Percentiles rank a stretch among this genome's conserved stretches.
These are phyloP conservation scores for Siniperca knerii DNA, from an alignment of 2,113 vertebrate genomes.

Conservation along the genomic window DNA sequence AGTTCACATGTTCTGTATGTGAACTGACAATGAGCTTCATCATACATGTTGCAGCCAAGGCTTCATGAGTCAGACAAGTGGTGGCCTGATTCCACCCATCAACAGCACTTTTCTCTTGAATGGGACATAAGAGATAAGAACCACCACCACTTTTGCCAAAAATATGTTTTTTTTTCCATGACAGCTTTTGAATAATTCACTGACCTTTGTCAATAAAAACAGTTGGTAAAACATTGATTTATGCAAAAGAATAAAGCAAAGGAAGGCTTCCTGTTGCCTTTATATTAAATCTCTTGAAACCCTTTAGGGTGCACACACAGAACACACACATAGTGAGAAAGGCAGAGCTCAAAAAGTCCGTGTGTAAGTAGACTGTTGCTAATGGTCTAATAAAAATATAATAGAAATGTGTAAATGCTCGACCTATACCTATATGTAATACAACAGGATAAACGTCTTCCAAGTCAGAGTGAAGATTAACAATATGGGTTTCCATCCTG, in stretches of 20 bases:
- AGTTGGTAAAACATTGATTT: not conserved
- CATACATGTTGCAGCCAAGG: not conserved
- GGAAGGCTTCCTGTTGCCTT: not conserved
- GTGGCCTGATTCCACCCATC: not conserved
- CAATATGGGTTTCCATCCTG: not conserved
- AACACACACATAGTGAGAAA: not conserved
- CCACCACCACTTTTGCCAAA: not conserved
- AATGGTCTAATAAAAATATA: not conserved
- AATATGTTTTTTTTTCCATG: not conserved
- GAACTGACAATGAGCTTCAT: slow-evolving; percentile 5
- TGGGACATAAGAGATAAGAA: not conserved
- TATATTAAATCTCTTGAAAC: not conserved
- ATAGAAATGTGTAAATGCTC: not conserved
- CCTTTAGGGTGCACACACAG: not conserved
- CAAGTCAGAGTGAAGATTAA: not conserved
- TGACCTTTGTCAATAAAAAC: not conserved
- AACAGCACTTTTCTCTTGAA: not conserved
- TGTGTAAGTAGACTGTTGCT: not conserved
- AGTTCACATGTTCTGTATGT: not conserved
- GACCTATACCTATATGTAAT: not conserved
- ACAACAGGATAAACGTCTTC: not conserved
- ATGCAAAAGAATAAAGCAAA: not conserved
- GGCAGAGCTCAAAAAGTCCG: not conserved
- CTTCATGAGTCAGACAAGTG: not conserved
- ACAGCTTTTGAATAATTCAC: slow-evolving; percentile 12